Evolutionary conservation across 2,797 vertebrate genomes (phyloP).

Genomic region (Tachyglossus aculeatus): DNA sequence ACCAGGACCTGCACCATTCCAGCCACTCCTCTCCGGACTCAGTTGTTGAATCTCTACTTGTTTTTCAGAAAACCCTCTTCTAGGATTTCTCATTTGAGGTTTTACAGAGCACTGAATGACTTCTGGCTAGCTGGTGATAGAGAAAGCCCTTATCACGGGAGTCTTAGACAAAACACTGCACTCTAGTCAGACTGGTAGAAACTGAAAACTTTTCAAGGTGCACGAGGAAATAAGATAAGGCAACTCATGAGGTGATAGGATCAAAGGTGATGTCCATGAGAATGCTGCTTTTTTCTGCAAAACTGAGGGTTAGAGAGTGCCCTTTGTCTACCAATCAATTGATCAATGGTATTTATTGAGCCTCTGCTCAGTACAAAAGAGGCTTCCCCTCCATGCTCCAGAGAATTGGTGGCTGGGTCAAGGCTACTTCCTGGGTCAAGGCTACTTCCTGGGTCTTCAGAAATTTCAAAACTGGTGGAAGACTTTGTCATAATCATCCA

Average conservation of each 20-base stretch:
- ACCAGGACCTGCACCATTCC: background rate
- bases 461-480: conserved; percentile 48
- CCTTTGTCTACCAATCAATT: conserved; percentile 40
- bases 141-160: conserved; percentile 24
- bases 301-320: conserved; percentile 20
- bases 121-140: background rate
- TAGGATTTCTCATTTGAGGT: background rate
- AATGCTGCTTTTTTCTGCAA: conserved; percentile 23
- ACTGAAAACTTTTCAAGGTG: conserved; percentile 35
- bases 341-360: too few relatives aligned
- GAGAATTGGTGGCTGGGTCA: conserved; percentile 15
- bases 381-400: background rate
- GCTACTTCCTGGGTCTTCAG: background rate
- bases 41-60: too few relatives aligned
- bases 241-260: conserved; percentile 34
- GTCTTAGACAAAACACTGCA: conserved; percentile 21
- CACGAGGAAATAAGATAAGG: conserved; percentile 46
- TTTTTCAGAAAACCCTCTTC: background rate
- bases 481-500: conserved; percentile 38
- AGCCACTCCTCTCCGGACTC: background rate
- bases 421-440: conserved; percentile 22
- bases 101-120: conserved; percentile 4
- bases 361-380: too few relatives aligned
- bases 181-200: conserved; percentile 10
- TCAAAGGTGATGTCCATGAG: conserved; percentile 28